These are phyloP conservation scores for Celastrina argiolus DNA, from an alignment of 2,888 invertebrate species.

Conservation along the genomic window DNA sequence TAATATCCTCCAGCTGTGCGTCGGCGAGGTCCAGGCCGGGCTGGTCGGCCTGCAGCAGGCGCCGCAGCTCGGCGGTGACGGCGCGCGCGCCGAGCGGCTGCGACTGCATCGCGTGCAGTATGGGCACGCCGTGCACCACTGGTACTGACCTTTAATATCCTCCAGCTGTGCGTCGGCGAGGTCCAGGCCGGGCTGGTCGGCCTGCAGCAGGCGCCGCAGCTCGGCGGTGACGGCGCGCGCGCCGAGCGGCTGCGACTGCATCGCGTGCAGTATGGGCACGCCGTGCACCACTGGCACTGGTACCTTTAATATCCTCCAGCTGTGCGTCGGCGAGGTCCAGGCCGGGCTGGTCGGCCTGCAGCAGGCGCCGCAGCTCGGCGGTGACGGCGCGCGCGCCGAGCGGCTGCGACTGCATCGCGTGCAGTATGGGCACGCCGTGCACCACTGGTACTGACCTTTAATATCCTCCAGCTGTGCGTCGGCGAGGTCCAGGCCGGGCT, in stretches of 20 bases:
- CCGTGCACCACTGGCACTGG: slow-evolving; percentile 88
- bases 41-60: slow-evolving; percentile 66
- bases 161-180: slow-evolving; percentile 80
- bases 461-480: slow-evolving; percentile 85
- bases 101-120: slow-evolving; percentile 90
- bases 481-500: slow-evolving; percentile 64
- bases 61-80: slow-evolving; percentile 80
- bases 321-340: slow-evolving; percentile 72
- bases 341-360: slow-evolving; percentile 63
- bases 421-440: slow-evolving; percentile 90
- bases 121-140: slow-evolving; percentile 91
- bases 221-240: slow-evolving; percentile 84
- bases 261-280: slow-evolving; percentile 88
- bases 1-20: slow-evolving; percentile 82
- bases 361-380: slow-evolving; percentile 72
- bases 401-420: slow-evolving; percentile 89
- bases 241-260: slow-evolving; percentile 89
- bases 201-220: slow-evolving; percentile 67
- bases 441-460: slow-evolving; percentile 85
- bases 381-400: slow-evolving; percentile 86
- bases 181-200: slow-evolving; percentile 59
- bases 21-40: slow-evolving; percentile 68
- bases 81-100: slow-evolving; percentile 86
- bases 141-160: no score
- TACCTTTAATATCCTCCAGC: slow-evolving; percentile 88